phyloP scores from a whole-genome alignment of 2,888 invertebrate genomes.

The Pyrocoelia pectoralis region DNA sequence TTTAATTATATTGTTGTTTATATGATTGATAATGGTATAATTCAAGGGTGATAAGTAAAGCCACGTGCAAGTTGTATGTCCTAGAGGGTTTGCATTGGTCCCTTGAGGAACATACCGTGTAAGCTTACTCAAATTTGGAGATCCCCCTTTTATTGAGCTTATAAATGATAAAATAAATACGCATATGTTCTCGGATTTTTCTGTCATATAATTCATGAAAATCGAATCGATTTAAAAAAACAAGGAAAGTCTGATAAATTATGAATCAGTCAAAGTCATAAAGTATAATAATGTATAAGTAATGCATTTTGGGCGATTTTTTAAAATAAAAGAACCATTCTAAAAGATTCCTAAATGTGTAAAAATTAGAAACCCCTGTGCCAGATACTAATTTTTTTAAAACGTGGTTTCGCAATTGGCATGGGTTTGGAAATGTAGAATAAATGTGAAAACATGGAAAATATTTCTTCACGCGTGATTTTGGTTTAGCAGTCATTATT shows the following conservation, averaged over 20 bases:
- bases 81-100: conserved; percentile 36
- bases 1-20: conserved; percentile 54
- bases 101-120: conserved; percentile 34
- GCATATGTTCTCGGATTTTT: conserved; percentile 31
- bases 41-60: conserved; percentile 50
- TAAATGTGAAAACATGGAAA: no score
- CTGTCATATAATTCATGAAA: neutral
- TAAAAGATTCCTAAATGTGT: no score
- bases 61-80: conserved; percentile 48
- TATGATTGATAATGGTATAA: conserved; percentile 56
- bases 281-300: no score
- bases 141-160: conserved; percentile 35
- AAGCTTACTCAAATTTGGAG: conserved; percentile 35
- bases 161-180: conserved; percentile 40
- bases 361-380: no score
- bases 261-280: neutral
- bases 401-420: no score
- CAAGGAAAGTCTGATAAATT: neutral
- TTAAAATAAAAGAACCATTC: no score
- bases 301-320: no score
- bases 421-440: no score
- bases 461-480: no score
- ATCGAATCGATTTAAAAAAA: neutral
- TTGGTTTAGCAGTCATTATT: no score
- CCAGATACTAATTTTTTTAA: no score